Evolutionary conservation across 2,888 invertebrate species (phyloP).

Genomic region (Tolmerus cingulatus): DNA sequence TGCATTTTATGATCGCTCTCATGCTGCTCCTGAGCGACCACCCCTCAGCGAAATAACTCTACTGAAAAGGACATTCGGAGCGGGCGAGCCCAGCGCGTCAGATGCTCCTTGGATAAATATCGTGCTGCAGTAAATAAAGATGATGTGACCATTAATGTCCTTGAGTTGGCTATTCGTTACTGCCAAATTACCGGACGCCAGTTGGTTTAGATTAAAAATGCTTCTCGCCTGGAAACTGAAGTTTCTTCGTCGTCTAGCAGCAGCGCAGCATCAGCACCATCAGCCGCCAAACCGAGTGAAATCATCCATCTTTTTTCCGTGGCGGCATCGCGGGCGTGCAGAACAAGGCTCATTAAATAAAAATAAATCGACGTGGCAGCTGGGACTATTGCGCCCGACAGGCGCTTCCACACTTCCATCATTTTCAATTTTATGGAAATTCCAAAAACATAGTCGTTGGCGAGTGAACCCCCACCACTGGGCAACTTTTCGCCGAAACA

Average conservation of each 20-base stretch:
- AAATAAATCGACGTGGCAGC: neutral
- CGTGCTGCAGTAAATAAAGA: slow-evolving; percentile 1
- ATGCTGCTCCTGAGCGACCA: neutral
- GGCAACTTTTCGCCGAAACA: neutral
- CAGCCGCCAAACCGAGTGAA: neutral
- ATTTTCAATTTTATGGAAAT: slow-evolving; percentile 8
- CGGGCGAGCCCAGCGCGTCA: neutral
- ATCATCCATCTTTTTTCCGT: neutral
- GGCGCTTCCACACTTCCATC: neutral
- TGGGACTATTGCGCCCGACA: neutral
- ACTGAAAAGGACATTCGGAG: too few relatives aligned
- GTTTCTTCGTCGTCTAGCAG: neutral
- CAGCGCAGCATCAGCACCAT: neutral
- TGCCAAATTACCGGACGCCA: slow-evolving; percentile 27
- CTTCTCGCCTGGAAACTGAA: neutral
- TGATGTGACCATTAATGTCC: slow-evolving; percentile 23
- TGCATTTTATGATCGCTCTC: neutral
- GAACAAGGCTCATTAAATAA: slow-evolving; percentile 1
- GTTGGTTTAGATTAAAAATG: slow-evolving; percentile 7
- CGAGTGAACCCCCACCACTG: neutral
- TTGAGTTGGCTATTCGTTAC: neutral
- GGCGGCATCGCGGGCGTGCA: neutral
- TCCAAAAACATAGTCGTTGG: neutral
- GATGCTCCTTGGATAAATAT: neutral
- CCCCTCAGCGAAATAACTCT: neutral